Evolutionary conservation across 1,140 invertebrate genomes (phyloP).

Genomic region (Stegodyphus mimosarum): DNA sequence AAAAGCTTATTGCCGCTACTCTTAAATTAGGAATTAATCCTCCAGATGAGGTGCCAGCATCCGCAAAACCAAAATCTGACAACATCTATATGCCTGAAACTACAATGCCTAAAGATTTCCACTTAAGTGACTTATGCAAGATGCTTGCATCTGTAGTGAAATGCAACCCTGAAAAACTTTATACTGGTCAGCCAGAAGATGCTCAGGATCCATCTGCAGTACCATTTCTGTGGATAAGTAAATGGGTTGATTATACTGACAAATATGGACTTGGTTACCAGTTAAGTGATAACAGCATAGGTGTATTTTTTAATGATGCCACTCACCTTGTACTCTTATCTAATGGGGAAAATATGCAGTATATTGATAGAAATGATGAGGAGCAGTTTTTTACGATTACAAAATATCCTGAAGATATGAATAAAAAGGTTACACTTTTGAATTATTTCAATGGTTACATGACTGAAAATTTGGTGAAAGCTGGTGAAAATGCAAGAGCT

Average conservation of each 20-base stretch:
- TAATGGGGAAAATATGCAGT: slow-evolving; percentile 90
- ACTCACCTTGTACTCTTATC: slow-evolving; percentile 73
- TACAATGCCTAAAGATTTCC: slow-evolving; percentile 67
- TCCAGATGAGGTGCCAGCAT: neutral
- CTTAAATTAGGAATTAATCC: neutral
- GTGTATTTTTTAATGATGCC: slow-evolving; percentile 76
- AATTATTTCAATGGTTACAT: slow-evolving; percentile 98
- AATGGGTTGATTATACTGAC: slow-evolving; percentile 80
- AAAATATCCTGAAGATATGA: slow-evolving; percentile 81
- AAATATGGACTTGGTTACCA: slow-evolving; percentile 79
- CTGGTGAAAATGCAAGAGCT: slow-evolving; percentile 82
- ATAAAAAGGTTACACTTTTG: slow-evolving; percentile 96
- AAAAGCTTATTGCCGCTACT: neutral
- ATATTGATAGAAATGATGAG: slow-evolving; percentile 88
- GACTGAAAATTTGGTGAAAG: slow-evolving; percentile 92
- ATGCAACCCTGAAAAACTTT: slow-evolving; percentile 65
- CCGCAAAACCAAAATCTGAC: neutral
- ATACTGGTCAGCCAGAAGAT: slow-evolving; percentile 77
- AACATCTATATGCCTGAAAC: neutral
- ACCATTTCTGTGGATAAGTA: slow-evolving; percentile 92
- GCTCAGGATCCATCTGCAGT: slow-evolving; percentile 91
- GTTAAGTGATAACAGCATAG: slow-evolving; percentile 76
- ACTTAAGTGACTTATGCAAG: slow-evolving; percentile 70
- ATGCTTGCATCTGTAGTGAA: slow-evolving; percentile 69
- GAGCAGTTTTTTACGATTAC: slow-evolving; percentile 90